Base-by-base conservation (phyloP, 2,888 invertebrate genomes). In the Leuctra nigra region DNA sequence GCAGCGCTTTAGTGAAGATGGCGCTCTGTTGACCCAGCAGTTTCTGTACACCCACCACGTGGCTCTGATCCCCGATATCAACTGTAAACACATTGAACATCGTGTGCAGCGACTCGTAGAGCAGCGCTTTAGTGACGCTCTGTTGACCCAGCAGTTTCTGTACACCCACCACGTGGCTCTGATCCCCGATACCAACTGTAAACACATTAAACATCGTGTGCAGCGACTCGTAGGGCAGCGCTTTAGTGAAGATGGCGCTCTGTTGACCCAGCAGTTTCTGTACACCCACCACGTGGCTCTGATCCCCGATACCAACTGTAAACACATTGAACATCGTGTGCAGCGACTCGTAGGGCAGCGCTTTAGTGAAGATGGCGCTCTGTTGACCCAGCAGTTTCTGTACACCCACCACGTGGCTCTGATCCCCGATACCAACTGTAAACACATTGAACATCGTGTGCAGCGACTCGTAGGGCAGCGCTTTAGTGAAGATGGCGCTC, bases 71-170 rank as follows among this genome's bases (percentile, higher is more conserved):
- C n/a, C n/a, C n/a, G n/a, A n/a, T n/a, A n/a, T n/a, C n/a, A n/a
- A n/a, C n/a, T n/a, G n/a, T n/a, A n/a, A n/a, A n/a, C n/a, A n/a
- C n/a, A n/a, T 23, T 16, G 14, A n/a, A 14, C 47, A 47, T 25
- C 7, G 25, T 25, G 29, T 47, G 47, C 9, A 47, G 47, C 14
- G 47, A 14, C 13, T 23, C n/a, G 29, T 47, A 47, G 23, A 29
- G 47, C 2, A 47, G 47, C 4, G 47, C 25, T 14, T 47, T 47
- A 7, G 47, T 47, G 47, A 47, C 24, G 3, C 25, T 24, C 23
- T 47, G 47, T 11, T 47, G 47, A 1, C 47, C 47, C 47, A 47
- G 23, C 22, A 25, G 23, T 29, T 47, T 47, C 29, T 47, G 47
- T 2, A 25, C 25, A 4, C n/a, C 11, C 14, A 47, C 47, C 47